These are phyloP conservation scores for Cebus imitator DNA, from an alignment of 2,113 vertebrate species.

Conservation along the genomic window DNA sequence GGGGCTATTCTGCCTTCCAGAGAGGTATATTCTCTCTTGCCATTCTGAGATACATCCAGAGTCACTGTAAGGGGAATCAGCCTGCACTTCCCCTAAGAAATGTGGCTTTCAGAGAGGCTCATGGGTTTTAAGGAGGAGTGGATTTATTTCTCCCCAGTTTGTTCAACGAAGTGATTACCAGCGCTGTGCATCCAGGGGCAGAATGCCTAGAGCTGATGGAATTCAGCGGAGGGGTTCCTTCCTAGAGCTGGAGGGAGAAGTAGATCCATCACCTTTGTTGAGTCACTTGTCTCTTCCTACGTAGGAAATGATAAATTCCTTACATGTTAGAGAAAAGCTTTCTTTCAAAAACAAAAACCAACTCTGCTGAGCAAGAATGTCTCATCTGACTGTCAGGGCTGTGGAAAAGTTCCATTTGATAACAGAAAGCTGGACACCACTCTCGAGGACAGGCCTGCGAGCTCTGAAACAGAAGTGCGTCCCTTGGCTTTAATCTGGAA, in stretches of 20 bases:
- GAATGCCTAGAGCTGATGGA: not conserved
- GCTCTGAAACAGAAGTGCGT: not conserved
- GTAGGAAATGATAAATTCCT: not conserved
- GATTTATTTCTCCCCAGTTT: not conserved
- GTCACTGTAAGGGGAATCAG: not conserved
- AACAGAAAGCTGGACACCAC: not conserved
- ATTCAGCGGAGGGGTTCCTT: not conserved
- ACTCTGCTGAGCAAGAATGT: not conserved
- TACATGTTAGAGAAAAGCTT: not conserved
- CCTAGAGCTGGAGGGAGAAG: not conserved
- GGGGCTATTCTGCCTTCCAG: not conserved
- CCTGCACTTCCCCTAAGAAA: not conserved
- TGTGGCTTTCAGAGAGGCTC: not conserved
- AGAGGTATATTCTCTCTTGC: not conserved
- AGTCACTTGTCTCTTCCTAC: not conserved
- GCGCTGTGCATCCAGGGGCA: not conserved
- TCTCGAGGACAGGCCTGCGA: not conserved
- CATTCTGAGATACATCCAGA: not conserved
- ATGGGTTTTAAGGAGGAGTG: not conserved
- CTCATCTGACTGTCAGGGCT: not conserved
- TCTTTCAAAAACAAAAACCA: not conserved
- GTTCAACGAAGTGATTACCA: not conserved
- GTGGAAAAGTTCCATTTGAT: not conserved
- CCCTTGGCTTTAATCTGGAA: not conserved
- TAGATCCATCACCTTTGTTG: not conserved